phyloP scores from a whole-genome alignment of 1,140 invertebrate genomes.

The Leptopilina boulardi region DNA sequence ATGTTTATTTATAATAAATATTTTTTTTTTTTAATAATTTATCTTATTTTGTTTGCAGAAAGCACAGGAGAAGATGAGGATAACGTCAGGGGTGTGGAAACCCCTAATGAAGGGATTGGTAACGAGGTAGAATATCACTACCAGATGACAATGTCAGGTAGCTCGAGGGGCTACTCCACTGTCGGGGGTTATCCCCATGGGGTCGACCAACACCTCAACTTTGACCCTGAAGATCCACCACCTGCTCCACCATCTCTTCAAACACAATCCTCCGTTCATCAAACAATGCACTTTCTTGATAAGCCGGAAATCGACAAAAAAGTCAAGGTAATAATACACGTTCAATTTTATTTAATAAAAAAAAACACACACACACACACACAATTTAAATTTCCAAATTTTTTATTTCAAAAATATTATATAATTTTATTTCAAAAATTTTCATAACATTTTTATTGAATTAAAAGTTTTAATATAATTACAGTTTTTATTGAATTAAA shows the following conservation, averaged over 20 bases:
- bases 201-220: constrained; percentile 65
- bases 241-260: constrained; percentile 41
- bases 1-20: no score
- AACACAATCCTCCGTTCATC: constrained; percentile 53
- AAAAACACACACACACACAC: no score
- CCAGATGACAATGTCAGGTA: constrained; percentile 60
- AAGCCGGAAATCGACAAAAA: constrained; percentile 77
- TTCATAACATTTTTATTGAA: no score
- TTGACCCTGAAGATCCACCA: constrained; percentile 70
- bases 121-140: constrained; percentile 57
- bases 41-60: constrained; percentile 62
- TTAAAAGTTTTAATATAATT: no score
- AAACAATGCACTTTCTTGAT: constrained; percentile 67
- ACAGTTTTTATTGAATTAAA: no score
- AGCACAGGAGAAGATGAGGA: constrained; percentile 73
- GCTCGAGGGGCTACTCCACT: constrained; percentile 42
- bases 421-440: no score
- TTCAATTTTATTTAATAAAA: background rate
- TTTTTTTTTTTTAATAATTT: no score
- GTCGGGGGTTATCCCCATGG: constrained; percentile 63
- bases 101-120: constrained; percentile 65
- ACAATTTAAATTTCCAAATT: constrained; percentile 3
- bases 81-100: constrained; percentile 60
- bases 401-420: no score
- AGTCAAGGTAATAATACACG: constrained; percentile 77